Conservation (phyloP, 2,113 vertebrate genomes). For the Bostrychus sinensis region DNA sequence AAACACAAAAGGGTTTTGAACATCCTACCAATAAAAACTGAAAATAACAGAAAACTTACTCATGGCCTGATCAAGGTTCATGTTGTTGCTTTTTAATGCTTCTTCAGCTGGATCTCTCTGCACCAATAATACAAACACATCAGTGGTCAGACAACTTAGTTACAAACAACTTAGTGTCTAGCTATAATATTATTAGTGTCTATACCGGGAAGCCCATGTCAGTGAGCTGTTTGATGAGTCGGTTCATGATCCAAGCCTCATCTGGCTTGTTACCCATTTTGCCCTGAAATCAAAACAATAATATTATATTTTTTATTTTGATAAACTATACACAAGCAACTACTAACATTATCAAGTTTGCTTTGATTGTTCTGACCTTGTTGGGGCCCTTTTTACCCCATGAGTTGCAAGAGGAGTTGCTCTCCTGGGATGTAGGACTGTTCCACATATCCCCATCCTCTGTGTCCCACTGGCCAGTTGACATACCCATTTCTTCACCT, state of each 20-base stretch:
- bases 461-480: slow-evolving; percentile 89
- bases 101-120: slow-evolving; percentile 99
- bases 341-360: neutral
- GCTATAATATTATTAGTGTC: slow-evolving; percentile 8
- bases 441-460: slow-evolving; percentile 97
- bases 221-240: slow-evolving; percentile 97
- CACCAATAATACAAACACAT: slow-evolving; percentile 13
- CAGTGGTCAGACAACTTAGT: neutral
- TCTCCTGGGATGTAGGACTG: slow-evolving; percentile 92
- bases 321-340: neutral
- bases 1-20: too few relatives aligned
- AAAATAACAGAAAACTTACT: slow-evolving; percentile 82
- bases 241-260: slow-evolving; percentile 94
- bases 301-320: too few relatives aligned
- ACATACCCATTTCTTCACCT: slow-evolving; percentile 89
- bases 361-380: slow-evolving; percentile 81
- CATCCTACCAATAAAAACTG: neutral
- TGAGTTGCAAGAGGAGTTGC: slow-evolving; percentile 91
- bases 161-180: neutral
- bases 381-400: slow-evolving; percentile 92
- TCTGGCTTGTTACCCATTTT: slow-evolving; percentile 93
- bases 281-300: slow-evolving; percentile 72
- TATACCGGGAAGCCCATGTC: slow-evolving; percentile 99
- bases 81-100: slow-evolving; percentile 96
- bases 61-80: slow-evolving; percentile 99